Conservation (phyloP, 2,888 invertebrate species). For the Laspeyria flexula region DNA sequence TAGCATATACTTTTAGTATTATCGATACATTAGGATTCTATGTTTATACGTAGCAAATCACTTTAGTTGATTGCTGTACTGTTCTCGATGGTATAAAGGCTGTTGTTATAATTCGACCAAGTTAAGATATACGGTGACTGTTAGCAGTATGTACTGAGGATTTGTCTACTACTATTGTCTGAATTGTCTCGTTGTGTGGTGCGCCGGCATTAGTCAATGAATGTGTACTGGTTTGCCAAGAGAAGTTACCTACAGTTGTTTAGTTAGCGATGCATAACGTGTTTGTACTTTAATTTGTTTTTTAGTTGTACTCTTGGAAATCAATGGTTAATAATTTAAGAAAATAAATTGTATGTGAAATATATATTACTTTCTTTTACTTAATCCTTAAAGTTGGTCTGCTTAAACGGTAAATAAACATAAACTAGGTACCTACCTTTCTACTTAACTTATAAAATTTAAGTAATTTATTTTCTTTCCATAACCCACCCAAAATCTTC, state of each 20-base stretch:
- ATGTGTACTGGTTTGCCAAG: slow-evolving; percentile 83
- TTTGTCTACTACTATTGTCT: slow-evolving; percentile 57
- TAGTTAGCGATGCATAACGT: slow-evolving; percentile 85
- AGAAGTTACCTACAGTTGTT: slow-evolving; percentile 86
- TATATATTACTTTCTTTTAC: slow-evolving; percentile 56
- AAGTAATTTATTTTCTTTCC: too few relatives aligned
- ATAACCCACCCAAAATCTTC: too few relatives aligned
- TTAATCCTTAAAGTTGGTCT: slow-evolving; percentile 7
- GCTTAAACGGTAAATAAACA: too few relatives aligned
- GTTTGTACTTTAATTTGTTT: slow-evolving; percentile 87
- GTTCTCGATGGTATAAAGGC: slow-evolving; percentile 76
- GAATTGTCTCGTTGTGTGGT: slow-evolving; percentile 79
- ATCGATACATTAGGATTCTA: slow-evolving; percentile 72
- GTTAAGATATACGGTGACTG: slow-evolving; percentile 68
- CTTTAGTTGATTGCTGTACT: slow-evolving; percentile 76
- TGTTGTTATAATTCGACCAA: slow-evolving; percentile 78
- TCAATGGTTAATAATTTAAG: slow-evolving; percentile 87
- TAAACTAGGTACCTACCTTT: too few relatives aligned
- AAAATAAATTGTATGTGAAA: slow-evolving; percentile 86
- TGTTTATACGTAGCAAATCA: slow-evolving; percentile 78
- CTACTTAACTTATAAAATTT: too few relatives aligned
- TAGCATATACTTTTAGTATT: slow-evolving; percentile 78
- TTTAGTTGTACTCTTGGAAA: slow-evolving; percentile 87
- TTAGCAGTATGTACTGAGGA: slow-evolving; percentile 55
- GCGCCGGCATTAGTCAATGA: slow-evolving; percentile 82